A percentile compares a stretch with the other conserved stretches of the same genome.
Conservation (phyloP, 2,888 invertebrate species). For the Cremastobaeus sp. region DNA sequence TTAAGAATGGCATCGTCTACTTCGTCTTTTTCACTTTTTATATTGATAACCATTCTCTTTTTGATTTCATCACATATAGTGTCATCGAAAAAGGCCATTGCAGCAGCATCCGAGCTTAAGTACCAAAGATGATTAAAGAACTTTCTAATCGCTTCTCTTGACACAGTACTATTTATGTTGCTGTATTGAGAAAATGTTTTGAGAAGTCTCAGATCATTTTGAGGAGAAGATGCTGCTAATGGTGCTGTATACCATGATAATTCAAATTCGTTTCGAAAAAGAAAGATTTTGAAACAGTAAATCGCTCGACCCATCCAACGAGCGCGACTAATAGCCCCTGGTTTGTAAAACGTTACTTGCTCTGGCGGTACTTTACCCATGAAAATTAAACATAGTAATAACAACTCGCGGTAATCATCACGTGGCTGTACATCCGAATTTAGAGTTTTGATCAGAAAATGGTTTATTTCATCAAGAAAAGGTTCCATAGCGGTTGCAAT, state of each 20-base stretch:
- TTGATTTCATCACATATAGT: constrained; percentile 9
- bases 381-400: constrained; percentile 13
- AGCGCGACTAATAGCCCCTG: constrained; percentile 5
- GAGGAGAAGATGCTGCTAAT: background rate
- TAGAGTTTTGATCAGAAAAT: constrained; percentile 3
- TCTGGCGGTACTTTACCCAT: constrained; percentile 14
- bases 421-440: constrained; percentile 8
- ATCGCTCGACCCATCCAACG: constrained; percentile 14
- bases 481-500: background rate
- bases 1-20: constrained; percentile 4
- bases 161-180: constrained; percentile 9
- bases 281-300: constrained; percentile 1
- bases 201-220: constrained; percentile 43
- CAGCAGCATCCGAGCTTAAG: constrained; percentile 1
- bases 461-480: background rate
- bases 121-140: constrained; percentile 6
- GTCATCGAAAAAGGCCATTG: constrained; percentile 31
- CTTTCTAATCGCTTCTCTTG: constrained; percentile 20
- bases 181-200: constrained; percentile 33
- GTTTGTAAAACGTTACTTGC: constrained; percentile 7
- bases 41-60: constrained; percentile 21
- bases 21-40: background rate
- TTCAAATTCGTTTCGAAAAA: background rate
- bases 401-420: constrained; percentile 9
- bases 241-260: constrained; percentile 2